Evolutionary conservation across 1,140 invertebrate species (phyloP).

Genomic region (Zaprionus nigranus): DNA sequence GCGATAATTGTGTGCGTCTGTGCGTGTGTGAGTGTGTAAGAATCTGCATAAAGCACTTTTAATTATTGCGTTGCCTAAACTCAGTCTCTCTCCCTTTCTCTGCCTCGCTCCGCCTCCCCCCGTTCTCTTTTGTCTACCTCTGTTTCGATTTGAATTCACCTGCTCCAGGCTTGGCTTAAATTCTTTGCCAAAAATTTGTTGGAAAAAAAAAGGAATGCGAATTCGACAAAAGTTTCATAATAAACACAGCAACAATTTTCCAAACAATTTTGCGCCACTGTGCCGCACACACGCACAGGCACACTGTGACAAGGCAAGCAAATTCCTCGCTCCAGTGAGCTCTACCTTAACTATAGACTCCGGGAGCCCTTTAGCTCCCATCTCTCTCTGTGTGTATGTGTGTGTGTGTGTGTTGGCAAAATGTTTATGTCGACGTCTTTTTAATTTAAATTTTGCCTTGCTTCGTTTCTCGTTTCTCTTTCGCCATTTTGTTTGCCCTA

Average conservation of each 20-base stretch:
- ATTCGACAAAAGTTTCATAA: constrained; percentile 1
- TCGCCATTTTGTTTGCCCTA: constrained; percentile 56
- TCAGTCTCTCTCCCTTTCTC: neutral
- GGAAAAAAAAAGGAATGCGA: neutral
- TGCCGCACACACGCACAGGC: neutral
- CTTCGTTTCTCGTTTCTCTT: constrained; percentile 44
- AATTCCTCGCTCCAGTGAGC: neutral
- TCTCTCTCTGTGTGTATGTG: neutral
- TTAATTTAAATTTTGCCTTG: constrained; percentile 73
- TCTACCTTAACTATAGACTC: neutral
- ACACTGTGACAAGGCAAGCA: neutral
- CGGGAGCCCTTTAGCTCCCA: neutral
- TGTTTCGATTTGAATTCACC: neutral
- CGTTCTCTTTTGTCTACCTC: neutral
- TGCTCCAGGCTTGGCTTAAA: neutral
- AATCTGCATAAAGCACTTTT: neutral
- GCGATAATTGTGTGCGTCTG: neutral
- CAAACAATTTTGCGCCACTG: constrained; percentile 18
- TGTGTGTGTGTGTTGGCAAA: constrained; percentile 43
- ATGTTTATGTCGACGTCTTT: constrained; percentile 74
- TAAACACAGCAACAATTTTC: constrained; percentile 10
- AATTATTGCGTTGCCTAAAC: constrained; percentile 1
- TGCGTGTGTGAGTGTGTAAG: neutral
- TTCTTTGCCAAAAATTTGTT: constrained; percentile 3
- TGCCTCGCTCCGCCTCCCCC: too few relatives aligned